These are phyloP conservation scores for Saccostrea echinata DNA, from an alignment of 1,140 invertebrate species.

Conservation along the genomic window DNA sequence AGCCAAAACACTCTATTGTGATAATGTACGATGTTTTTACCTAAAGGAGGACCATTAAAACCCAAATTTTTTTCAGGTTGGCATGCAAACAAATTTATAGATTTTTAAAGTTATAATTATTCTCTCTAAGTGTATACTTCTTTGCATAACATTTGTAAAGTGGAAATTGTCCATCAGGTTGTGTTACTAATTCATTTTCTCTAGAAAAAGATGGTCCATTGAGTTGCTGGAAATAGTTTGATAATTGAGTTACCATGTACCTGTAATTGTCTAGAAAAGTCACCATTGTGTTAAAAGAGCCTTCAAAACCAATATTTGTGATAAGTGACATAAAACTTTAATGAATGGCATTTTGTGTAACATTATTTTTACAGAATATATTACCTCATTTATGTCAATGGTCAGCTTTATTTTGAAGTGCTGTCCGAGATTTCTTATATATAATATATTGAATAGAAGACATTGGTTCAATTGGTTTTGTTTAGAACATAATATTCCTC, in stretches of 20 bases:
- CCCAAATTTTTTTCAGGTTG: too few species aligned
- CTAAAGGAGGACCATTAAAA: too few species aligned
- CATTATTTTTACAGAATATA: not conserved
- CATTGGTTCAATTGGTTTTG: too few species aligned
- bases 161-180: not conserved
- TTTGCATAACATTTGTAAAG: too few species aligned
- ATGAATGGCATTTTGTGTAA: not conserved
- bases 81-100: too few species aligned
- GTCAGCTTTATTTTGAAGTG: too few species aligned
- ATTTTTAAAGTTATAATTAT: too few species aligned
- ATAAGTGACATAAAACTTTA: conserved; percentile 17
- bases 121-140: too few species aligned
- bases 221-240: conserved; percentile 5
- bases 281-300: not conserved
- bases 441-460: too few species aligned
- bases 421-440: too few species aligned
- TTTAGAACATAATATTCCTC: too few species aligned
- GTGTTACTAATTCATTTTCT: conserved; percentile 12
- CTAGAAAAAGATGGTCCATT: not conserved
- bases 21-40: not conserved
- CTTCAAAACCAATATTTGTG: conserved; percentile 6
- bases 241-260: conserved; percentile 13
- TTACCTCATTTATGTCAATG: too few species aligned
- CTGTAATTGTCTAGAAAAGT: not conserved
- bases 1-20: not conserved